Evolutionary conservation across 2,888 invertebrate species (phyloP).

Genomic region (Conops quadrifasciatus): DNA sequence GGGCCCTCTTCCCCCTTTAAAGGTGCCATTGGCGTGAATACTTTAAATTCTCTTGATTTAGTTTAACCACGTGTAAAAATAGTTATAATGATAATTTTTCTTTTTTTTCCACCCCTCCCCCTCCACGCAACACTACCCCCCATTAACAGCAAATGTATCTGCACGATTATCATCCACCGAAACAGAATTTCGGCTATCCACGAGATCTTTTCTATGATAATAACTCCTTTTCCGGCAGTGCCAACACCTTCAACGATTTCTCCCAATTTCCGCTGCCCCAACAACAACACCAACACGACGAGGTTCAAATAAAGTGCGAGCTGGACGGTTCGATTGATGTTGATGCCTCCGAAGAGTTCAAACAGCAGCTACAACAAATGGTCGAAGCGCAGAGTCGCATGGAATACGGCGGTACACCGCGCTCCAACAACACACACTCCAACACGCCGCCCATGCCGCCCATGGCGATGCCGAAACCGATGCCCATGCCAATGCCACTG

Average conservation of each 20-base stretch:
- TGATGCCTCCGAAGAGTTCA: conserved; percentile 25
- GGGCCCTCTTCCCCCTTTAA: too few relatives aligned
- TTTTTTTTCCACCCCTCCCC: too few relatives aligned
- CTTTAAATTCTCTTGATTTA: too few relatives aligned
- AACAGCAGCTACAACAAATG: conserved; percentile 31
- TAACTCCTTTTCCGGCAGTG: conserved; percentile 6
- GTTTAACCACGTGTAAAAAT: too few relatives aligned
- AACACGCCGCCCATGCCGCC: conserved; percentile 20
- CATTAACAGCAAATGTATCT: conserved; percentile 32
- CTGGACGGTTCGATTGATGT: conserved; percentile 1
- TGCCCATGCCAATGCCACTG: conserved; percentile 1
- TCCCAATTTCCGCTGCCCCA: conserved; percentile 20
- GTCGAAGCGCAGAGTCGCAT: conserved; percentile 25
- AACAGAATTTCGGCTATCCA: background rate
- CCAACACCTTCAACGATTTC: conserved; percentile 20
- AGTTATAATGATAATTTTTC: too few relatives aligned
- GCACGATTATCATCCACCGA: conserved; percentile 22
- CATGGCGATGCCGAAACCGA: conserved; percentile 26
- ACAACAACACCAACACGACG: conserved; percentile 17
- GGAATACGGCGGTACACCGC: conserved; percentile 1
- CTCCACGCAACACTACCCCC: too few relatives aligned
- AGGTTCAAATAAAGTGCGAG: conserved; percentile 26
- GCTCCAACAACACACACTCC: background rate
- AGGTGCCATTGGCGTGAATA: too few relatives aligned
- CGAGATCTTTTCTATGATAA: conserved; percentile 20